Evolutionary conservation across 1,140 invertebrate genomes (phyloP).

Genomic region (Cydia amplana): DNA sequence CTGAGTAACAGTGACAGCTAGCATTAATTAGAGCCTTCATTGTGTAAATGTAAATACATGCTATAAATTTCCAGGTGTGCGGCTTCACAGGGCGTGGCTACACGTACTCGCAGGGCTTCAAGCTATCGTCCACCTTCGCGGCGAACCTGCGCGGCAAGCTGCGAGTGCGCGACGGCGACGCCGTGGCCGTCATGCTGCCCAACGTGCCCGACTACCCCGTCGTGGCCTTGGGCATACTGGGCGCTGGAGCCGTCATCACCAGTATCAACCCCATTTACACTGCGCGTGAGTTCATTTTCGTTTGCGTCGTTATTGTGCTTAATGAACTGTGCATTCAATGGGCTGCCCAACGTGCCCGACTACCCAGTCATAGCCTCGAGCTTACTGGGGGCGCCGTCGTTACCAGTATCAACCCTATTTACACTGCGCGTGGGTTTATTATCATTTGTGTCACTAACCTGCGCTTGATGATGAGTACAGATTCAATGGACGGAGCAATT

Average conservation of each 20-base stretch:
- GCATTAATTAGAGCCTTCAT: not conserved
- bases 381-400: too few relatives aligned
- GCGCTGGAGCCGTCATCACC: slow-evolving; percentile 87
- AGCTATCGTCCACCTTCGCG: slow-evolving; percentile 84
- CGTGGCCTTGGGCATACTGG: slow-evolving; percentile 84
- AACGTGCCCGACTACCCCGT: slow-evolving; percentile 90
- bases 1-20: too few relatives aligned
- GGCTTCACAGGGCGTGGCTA: slow-evolving; percentile 85
- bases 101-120: slow-evolving; percentile 85
- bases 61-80: slow-evolving; percentile 82
- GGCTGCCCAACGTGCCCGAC: too few relatives aligned
- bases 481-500: too few relatives aligned
- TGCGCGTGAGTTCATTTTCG: slow-evolving; percentile 42
- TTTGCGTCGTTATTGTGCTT: too few relatives aligned
- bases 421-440: too few relatives aligned
- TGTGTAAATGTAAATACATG: not conserved
- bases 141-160: slow-evolving; percentile 84
- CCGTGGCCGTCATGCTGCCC: slow-evolving; percentile 85
- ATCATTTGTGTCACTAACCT: too few relatives aligned
- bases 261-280: slow-evolving; percentile 92
- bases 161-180: slow-evolving; percentile 85
- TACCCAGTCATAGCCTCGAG: too few relatives aligned
- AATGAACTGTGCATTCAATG: too few relatives aligned
- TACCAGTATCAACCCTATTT: too few relatives aligned
- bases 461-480: too few relatives aligned